phyloP scores from a whole-genome alignment of 2,888 invertebrate species.

The Quadriops clusia region DNA sequence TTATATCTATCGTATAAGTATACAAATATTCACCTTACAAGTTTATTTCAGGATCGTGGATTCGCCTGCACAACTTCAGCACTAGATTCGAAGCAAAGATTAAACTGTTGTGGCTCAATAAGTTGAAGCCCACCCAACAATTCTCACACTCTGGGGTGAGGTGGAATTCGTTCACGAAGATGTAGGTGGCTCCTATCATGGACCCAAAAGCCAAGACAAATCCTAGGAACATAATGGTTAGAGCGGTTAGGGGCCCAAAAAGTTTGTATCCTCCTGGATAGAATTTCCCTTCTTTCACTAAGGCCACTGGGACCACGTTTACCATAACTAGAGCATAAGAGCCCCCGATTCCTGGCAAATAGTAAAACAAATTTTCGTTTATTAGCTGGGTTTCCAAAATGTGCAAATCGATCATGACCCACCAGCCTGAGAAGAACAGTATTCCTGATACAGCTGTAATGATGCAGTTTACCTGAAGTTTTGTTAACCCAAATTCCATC shows the following conservation, averaged over 20 bases:
- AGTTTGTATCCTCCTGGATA: conserved; percentile 10
- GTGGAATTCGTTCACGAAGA: conserved; percentile 23
- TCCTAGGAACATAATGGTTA: conserved; percentile 17
- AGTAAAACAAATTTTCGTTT: conserved; percentile 13
- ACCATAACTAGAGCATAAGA: conserved; percentile 18
- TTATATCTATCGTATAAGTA: too few relatives aligned
- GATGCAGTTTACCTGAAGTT: too few relatives aligned
- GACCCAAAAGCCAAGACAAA: conserved; percentile 22
- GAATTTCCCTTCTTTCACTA: conserved; percentile 14
- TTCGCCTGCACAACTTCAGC: too few relatives aligned
- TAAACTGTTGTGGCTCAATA: too few relatives aligned
- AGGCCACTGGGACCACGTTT: conserved; percentile 17
- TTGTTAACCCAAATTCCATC: too few relatives aligned
- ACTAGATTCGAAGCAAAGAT: too few relatives aligned
- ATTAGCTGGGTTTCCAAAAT: conserved; percentile 11
- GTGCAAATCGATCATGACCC: conserved; percentile 21
- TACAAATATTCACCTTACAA: too few relatives aligned
- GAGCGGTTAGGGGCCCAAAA: conserved; percentile 16
- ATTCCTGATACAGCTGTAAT: too few relatives aligned
- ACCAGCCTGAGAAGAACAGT: conserved; percentile 25
- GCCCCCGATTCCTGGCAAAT: conserved; percentile 19
- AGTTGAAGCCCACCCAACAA: too few relatives aligned
- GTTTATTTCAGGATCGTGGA: too few relatives aligned
- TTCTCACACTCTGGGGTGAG: conserved; percentile 15
- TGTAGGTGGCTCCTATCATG: conserved; percentile 21